Conservation (phyloP, 2,888 invertebrate genomes). For the Pachydiplax longipennis region DNA sequence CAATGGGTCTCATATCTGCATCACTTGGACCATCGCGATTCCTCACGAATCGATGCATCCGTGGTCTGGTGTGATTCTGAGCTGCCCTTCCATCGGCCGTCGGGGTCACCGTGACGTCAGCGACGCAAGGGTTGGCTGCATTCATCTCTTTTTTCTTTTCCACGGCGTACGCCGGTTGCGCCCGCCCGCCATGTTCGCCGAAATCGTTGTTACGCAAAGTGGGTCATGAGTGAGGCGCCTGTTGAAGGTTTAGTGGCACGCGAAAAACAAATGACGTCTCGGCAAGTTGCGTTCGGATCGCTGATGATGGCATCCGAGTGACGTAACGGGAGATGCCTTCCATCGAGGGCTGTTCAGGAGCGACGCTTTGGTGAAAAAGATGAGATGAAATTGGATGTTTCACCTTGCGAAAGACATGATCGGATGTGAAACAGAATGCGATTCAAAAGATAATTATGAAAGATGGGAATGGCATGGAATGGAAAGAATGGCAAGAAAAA, state of each 20-base stretch:
- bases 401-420: too few relatives aligned
- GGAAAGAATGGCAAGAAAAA: too few relatives aligned
- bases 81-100: background rate
- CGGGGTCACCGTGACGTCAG: constrained; percentile 34
- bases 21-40: too few relatives aligned
- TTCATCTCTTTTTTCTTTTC: background rate
- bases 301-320: background rate
- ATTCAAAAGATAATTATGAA: too few relatives aligned
- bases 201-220: background rate
- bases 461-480: too few relatives aligned
- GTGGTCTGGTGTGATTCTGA: background rate
- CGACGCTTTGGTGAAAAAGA: background rate
- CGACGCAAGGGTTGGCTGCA: background rate
- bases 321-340: background rate
- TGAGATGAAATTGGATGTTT: too few relatives aligned
- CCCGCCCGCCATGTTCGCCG: background rate
- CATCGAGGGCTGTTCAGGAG: too few relatives aligned
- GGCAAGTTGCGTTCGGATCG: background rate
- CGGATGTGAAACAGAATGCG: too few relatives aligned
- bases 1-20: background rate
- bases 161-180: background rate
- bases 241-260: background rate
- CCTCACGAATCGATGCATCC: too few relatives aligned
- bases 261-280: background rate
- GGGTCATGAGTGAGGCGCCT: background rate